Percentiles rank a stretch among this genome's conserved stretches.
Evolutionary conservation across 2,113 vertebrate genomes (phyloP).

Genomic region (Onychostruthus taczanowskii): DNA sequence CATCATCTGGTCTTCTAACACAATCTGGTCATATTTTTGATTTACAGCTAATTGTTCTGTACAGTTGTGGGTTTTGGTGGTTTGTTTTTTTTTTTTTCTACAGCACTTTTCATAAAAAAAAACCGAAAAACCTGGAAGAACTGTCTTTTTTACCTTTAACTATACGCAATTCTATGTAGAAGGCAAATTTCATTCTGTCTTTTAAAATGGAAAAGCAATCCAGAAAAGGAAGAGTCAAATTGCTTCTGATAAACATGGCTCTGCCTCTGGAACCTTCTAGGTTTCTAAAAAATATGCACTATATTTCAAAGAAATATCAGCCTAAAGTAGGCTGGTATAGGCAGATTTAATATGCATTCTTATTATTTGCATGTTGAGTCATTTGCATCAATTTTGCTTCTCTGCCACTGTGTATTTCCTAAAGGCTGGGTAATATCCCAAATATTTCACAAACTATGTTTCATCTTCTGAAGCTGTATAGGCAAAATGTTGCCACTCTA

Average conservation of each 20-base stretch:
- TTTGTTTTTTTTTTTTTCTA: not conserved
- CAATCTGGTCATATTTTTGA: constrained; percentile 24
- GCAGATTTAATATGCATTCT: not conserved
- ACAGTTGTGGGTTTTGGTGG: not conserved
- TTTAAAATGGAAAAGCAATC: not conserved
- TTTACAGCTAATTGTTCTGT: constrained; percentile 19
- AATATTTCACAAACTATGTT: not conserved
- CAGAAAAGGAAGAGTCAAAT: not conserved
- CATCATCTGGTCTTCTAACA: constrained; percentile 25
- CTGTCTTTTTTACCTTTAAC: not conserved
- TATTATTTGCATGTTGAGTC: not conserved
- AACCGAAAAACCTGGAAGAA: not conserved
- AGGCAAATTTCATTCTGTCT: not conserved
- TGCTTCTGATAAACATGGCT: not conserved
- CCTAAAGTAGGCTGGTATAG: not conserved
- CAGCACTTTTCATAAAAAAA: not conserved
- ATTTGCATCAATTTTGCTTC: not conserved
- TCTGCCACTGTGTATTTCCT: not conserved
- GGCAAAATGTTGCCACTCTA: not conserved
- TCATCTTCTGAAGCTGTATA: not conserved
- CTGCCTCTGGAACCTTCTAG: not conserved
- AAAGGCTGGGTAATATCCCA: not conserved
- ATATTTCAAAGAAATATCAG: not conserved
- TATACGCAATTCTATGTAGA: not conserved
- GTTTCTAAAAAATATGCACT: not conserved